A percentile compares a stretch with the other conserved stretches of the same genome.
phyloP scores from a whole-genome alignment of 2,797 vertebrate genomes.

The Syncerus caffer region DNA sequence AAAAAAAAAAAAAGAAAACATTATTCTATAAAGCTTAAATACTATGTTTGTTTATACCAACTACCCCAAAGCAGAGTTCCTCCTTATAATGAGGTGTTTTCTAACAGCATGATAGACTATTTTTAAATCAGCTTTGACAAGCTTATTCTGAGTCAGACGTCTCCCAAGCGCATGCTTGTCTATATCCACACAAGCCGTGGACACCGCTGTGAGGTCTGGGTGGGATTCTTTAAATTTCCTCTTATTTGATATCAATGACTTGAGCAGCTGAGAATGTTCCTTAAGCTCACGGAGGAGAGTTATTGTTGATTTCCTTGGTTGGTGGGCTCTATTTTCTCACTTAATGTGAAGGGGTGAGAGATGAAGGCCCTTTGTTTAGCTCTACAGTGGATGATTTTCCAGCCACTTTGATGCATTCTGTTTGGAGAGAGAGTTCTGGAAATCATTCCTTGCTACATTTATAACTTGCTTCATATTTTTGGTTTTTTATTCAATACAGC shows the following conservation, averaged over 20 bases:
- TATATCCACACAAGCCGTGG: not conserved
- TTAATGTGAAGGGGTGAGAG: conserved; percentile 1
- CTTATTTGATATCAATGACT: not conserved
- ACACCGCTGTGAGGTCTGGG: not conserved
- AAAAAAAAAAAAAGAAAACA: conserved; percentile 12
- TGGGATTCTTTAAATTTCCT: not conserved
- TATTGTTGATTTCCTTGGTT: conserved; percentile 21
- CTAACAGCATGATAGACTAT: not conserved
- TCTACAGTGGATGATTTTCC: conserved; percentile 30
- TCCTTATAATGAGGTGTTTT: conserved; percentile 42
- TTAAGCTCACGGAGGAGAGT: not conserved
- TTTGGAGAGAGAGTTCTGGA: conserved; percentile 44
- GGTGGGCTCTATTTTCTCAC: not conserved
- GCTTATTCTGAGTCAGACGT: not conserved
- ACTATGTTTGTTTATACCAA: not conserved
- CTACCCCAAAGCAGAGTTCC: not conserved
- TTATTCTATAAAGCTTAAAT: conserved; percentile 22
- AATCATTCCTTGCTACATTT: conserved; percentile 59
- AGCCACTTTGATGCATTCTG: conserved; percentile 2
- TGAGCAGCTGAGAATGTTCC: not conserved
- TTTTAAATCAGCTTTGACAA: conserved; percentile 11
- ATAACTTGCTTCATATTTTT: conserved; percentile 37
- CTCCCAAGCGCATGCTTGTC: not conserved
- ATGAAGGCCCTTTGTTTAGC: conserved; percentile 41
- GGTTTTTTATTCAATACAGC: conserved; percentile 28